Evolutionary conservation across 2,888 invertebrate species (phyloP), one percentile per base, ranked within the genome.

Genomic region (Marronus borbonicus): DNA sequence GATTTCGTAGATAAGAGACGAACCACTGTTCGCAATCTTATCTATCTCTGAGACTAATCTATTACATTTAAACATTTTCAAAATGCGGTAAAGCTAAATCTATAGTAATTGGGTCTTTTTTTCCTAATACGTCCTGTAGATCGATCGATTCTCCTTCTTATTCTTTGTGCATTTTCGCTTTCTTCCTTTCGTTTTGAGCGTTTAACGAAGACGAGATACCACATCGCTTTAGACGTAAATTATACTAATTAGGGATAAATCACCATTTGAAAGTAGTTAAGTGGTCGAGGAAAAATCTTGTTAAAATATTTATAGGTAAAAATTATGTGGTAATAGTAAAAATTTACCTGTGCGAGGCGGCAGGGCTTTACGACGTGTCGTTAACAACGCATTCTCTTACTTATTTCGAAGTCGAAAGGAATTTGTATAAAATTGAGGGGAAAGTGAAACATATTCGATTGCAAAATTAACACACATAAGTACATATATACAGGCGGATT

Each of bases 1-100:
- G 77, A 77, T 77, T 77, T 77, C 65, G 52, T 70, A 77, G 77
- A 77, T 77, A 77, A 77, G 66, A 62, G 20, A 58, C 55, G 44
- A 76, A 68, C 76, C 66, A 44, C 66, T 60, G 76, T 68, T 76
- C 55, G 76, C 76, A 76, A 76, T 76, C 76, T 76, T 66, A 66
- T 66, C 76, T 39, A 76, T 55, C 68, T 66, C 58, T n/a, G 50
- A 12, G 39, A 74, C 72, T 74, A 74, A 74, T 74, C 72, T 74
- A 74, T 60, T 74, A 74, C 72, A 74, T 74, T 74, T 74, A 74
- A 62, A 74, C 72, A 74, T 74, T 74, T 74, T 74, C 60, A 44
- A 60, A 74, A 74, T 74, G 72, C 60, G 44, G 60, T 60, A 74
- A 74, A 60, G 60, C 62, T 58, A 44, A 74, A 60, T 44, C 72